Conservation (phyloP, 2,113 vertebrate genomes). For the Myiozetetes cayanensis region DNA sequence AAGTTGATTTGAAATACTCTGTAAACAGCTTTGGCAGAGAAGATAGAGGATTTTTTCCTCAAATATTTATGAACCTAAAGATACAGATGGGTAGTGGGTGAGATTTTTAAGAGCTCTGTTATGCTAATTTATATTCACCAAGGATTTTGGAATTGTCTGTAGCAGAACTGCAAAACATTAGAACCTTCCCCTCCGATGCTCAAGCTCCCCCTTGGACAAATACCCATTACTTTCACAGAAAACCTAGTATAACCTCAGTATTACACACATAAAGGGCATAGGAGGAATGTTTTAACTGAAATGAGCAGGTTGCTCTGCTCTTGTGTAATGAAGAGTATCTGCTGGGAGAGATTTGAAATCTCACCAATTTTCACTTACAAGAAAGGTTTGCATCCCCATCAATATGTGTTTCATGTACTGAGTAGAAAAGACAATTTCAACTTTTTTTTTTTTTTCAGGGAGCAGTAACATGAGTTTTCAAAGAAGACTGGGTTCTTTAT, state of each 20-base stretch:
- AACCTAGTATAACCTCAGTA: background rate
- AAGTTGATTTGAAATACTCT: background rate
- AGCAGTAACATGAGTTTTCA: background rate
- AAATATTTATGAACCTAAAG: background rate
- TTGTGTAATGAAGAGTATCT: background rate
- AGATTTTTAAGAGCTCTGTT: background rate
- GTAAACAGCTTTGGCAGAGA: background rate
- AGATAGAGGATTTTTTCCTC: background rate
- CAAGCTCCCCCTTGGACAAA: background rate
- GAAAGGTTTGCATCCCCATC: background rate
- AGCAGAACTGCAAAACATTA: background rate
- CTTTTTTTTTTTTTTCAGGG: background rate
- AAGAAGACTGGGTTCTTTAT: background rate
- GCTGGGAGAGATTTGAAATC: background rate
- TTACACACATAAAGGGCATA: background rate
- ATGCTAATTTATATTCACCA: background rate
- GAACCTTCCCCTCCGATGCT: background rate
- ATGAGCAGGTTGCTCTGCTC: background rate
- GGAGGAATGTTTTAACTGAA: background rate
- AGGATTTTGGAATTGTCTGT: background rate
- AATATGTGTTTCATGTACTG: background rate
- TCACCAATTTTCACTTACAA: background rate
- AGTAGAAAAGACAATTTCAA: background rate
- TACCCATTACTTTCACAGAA: background rate
- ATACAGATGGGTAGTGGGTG: conserved; percentile 46